phyloP scores from a whole-genome alignment of 2,888 invertebrate species.

The Drosophila phalerata region DNA sequence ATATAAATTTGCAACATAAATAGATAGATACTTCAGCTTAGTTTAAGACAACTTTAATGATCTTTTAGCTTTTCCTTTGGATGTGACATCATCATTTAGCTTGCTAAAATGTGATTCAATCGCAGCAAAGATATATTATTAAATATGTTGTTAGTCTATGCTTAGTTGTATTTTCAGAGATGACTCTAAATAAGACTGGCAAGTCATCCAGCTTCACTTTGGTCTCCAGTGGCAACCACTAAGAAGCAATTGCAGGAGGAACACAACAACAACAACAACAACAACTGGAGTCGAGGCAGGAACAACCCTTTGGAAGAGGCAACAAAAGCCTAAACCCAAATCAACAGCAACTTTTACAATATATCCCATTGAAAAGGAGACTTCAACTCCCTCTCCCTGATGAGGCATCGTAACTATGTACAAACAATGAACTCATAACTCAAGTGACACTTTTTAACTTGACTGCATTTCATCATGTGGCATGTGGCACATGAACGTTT shows the following conservation, averaged over 20 bases:
- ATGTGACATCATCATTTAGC: slow-evolving; percentile 4
- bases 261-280: neutral
- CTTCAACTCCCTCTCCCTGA: slow-evolving; percentile 16
- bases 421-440: slow-evolving; percentile 84
- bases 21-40: neutral
- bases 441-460: slow-evolving; percentile 85
- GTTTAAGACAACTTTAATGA: neutral
- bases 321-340: slow-evolving; percentile 66
- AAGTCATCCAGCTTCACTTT: slow-evolving; percentile 34
- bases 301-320: slow-evolving; percentile 38
- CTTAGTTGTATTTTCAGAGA: slow-evolving; percentile 14
- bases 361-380: slow-evolving; percentile 45
- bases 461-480: slow-evolving; percentile 84
- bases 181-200: slow-evolving; percentile 4
- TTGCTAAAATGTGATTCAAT: neutral
- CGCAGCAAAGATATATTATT: slow-evolving; percentile 8
- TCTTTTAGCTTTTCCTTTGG: neutral
- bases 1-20: too few species aligned
- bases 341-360: slow-evolving; percentile 68
- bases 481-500: slow-evolving; percentile 78
- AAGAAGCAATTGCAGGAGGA: slow-evolving; percentile 33
- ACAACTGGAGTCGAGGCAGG: neutral
- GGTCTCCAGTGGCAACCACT: slow-evolving; percentile 51
- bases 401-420: slow-evolving; percentile 62
- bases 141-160: slow-evolving; percentile 5